Conservation (phyloP, 1,140 invertebrate genomes). For the Trichogramma pretiosum region DNA sequence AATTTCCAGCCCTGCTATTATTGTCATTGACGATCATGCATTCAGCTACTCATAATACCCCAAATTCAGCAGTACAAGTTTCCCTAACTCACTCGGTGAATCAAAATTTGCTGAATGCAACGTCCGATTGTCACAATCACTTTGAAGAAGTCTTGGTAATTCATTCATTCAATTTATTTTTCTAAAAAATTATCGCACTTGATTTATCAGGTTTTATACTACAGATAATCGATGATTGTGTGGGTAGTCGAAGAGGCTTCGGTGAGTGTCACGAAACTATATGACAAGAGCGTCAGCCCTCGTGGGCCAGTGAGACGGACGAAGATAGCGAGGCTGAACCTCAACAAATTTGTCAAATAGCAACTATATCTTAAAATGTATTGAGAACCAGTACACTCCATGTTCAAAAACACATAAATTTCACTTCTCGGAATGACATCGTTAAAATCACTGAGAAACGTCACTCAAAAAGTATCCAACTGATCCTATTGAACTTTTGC, state of each 20-base stretch:
- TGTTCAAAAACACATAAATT: too few species aligned
- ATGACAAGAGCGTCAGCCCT: conserved; percentile 35
- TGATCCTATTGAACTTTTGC: too few species aligned
- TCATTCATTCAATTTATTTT: too few species aligned
- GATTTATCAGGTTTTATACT: background rate
- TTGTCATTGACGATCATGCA: too few species aligned
- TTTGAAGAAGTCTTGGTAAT: conserved; percentile 36
- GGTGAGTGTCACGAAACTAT: conserved; percentile 31
- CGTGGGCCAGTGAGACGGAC: conserved; percentile 36
- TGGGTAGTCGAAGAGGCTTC: conserved; percentile 25
- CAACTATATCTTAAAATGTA: conserved; percentile 33
- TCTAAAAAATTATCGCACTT: too few species aligned
- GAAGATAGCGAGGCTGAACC: conserved; percentile 35
- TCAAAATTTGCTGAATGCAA: conserved; percentile 30
- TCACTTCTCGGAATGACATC: too few species aligned
- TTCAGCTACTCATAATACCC: too few species aligned
- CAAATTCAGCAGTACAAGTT: conserved; percentile 17
- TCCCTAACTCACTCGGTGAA: conserved; percentile 30
- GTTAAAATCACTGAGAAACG: too few species aligned
- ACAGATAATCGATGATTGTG: conserved; percentile 33
- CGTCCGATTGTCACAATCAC: conserved; percentile 32
- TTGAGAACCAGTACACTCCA: too few species aligned
- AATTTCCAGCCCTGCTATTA: too few species aligned
- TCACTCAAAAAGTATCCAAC: too few species aligned
- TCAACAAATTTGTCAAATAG: conserved; percentile 34